Evolutionary conservation across 2,888 invertebrate genomes (phyloP).

Genomic region (Drosophila siamana): DNA sequence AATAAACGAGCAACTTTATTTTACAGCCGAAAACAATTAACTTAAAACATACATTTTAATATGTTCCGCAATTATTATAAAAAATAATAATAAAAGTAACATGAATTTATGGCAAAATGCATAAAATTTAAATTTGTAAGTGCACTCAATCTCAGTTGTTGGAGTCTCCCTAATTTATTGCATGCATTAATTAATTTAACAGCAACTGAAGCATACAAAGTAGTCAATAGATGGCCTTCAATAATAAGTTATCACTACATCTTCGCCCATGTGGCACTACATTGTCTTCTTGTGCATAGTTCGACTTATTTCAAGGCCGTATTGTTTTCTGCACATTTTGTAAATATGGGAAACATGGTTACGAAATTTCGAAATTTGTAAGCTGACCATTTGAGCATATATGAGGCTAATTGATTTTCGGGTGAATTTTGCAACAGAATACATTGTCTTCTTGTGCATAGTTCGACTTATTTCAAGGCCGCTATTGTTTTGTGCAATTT

Average conservation of each 20-base stretch:
- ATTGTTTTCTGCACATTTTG: neutral
- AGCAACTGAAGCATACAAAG: neutral
- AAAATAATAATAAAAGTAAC: no score
- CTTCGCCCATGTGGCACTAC: neutral
- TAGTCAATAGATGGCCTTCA: neutral
- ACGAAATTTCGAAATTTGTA: neutral
- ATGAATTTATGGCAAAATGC: no score
- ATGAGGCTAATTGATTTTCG: slow-evolving; percentile 28
- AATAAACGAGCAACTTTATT: no score
- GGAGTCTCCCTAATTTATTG: neutral
- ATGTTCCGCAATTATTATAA: no score
- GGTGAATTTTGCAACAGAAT: slow-evolving; percentile 9
- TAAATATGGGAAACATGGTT: neutral
- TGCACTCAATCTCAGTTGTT: neutral
- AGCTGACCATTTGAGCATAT: slow-evolving; percentile 3
- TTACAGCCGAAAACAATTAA: no score
- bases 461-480: neutral
- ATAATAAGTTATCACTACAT: neutral
- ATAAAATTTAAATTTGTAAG: no score
- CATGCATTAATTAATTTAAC: neutral
- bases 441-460: neutral
- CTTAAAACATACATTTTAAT: no score
- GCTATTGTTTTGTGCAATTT: neutral
- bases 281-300: neutral
- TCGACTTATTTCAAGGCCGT: neutral